These are phyloP conservation scores for Achlya flavicornis DNA, from an alignment of 2,888 invertebrate species.

Conservation along the genomic window DNA sequence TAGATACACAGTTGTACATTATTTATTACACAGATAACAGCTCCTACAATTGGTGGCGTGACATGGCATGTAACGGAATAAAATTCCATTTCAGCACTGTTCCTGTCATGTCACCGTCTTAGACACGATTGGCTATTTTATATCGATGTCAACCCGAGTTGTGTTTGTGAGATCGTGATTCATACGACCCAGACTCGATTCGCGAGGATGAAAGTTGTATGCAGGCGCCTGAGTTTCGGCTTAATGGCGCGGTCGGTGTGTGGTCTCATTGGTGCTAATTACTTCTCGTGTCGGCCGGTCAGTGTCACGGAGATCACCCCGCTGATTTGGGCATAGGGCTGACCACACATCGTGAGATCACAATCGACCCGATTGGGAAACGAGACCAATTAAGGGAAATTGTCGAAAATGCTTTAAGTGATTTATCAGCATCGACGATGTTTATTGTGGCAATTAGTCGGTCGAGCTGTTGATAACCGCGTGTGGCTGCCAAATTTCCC, in stretches of 20 bases:
- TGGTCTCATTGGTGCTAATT: slow-evolving; percentile 67
- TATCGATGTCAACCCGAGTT: slow-evolving; percentile 51
- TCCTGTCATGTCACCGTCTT: slow-evolving; percentile 67
- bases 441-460: slow-evolving; percentile 60
- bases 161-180: slow-evolving; percentile 51
- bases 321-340: slow-evolving; percentile 60
- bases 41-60: slow-evolving; percentile 47
- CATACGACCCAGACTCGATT: slow-evolving; percentile 57
- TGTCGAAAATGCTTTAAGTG: slow-evolving; percentile 61
- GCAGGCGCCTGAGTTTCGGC: slow-evolving; percentile 45
- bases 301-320: slow-evolving; percentile 65
- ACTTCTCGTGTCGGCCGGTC: slow-evolving; percentile 48
- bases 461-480: slow-evolving; percentile 29
- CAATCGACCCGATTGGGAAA: slow-evolving; percentile 60
- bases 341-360: slow-evolving; percentile 59
- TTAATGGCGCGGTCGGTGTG: slow-evolving; percentile 53
- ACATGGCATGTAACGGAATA: slow-evolving; percentile 65
- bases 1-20: slow-evolving; percentile 43
- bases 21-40: slow-evolving; percentile 53
- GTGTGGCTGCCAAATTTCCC: slow-evolving; percentile 27
- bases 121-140: slow-evolving; percentile 59
- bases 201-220: slow-evolving; percentile 60
- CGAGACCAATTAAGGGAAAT: slow-evolving; percentile 74
- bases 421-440: slow-evolving; percentile 62
- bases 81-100: slow-evolving; percentile 63